Evolutionary conservation across 2,797 vertebrate genomes (phyloP).

Genomic region (Meriones psammophilus): DNA sequence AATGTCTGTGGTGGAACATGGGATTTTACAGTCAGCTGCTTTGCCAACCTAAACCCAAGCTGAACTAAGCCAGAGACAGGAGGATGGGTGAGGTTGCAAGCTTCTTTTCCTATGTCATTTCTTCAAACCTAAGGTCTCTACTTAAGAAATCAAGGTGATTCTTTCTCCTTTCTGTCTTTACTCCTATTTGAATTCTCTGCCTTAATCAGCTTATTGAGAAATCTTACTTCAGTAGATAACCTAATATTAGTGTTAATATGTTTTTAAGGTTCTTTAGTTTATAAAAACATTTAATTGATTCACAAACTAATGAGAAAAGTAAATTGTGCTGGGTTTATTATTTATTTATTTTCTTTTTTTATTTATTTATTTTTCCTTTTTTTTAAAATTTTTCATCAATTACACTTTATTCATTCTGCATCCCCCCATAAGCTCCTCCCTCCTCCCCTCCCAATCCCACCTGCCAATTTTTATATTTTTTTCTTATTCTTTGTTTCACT

Average conservation of each 20-base stretch:
- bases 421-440: no score
- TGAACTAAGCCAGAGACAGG: background rate
- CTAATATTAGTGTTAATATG: conserved; percentile 45
- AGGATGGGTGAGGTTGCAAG: background rate
- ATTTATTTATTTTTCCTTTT: no score
- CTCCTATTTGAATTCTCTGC: conserved; percentile 17
- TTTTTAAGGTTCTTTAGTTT: conserved; percentile 63
- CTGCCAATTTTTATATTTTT: background rate
- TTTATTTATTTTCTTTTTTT: no score
- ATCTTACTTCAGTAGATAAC: conserved; percentile 40
- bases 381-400: no score
- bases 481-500: background rate
- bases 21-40: conserved; percentile 55
- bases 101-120: conserved; percentile 25
- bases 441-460: no score
- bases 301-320: background rate
- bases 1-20: conserved; percentile 22
- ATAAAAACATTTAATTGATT: conserved; percentile 52
- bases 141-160: conserved; percentile 49
- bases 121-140: conserved; percentile 23
- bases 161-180: conserved; percentile 28
- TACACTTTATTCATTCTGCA: no score
- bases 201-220: conserved; percentile 29
- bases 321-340: background rate
- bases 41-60: conserved; percentile 29